phyloP scores from a whole-genome alignment of 2,797 vertebrate genomes.

The Acestrorhynchus altus region DNA sequence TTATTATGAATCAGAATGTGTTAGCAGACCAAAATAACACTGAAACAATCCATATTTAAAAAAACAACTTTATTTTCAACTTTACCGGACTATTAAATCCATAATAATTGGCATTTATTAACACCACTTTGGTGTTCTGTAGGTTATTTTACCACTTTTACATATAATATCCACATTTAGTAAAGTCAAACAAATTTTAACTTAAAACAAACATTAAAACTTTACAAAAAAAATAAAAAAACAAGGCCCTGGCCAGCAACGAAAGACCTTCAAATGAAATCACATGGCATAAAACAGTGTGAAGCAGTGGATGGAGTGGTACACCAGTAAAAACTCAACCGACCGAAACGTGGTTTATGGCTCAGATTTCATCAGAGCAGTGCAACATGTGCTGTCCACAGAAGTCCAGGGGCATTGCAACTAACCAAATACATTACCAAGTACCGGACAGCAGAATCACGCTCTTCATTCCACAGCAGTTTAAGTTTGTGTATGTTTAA shows the following conservation, averaged over 20 bases:
- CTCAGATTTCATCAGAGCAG: slow-evolving; percentile 10
- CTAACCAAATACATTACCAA: not conserved
- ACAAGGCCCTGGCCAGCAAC: not conserved
- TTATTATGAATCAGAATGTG: too few species aligned
- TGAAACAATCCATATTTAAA: not conserved
- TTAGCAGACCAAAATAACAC: slow-evolving; percentile 14
- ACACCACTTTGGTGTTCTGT: not conserved
- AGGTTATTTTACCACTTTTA: not conserved
- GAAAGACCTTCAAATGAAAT: slow-evolving; percentile 13
- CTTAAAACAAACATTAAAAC: slow-evolving; percentile 14
- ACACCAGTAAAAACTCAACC: not conserved
- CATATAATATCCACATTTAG: not conserved
- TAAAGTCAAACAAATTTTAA: slow-evolving; percentile 37
- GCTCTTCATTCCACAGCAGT: not conserved
- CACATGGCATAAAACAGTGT: not conserved
- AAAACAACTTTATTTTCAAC: slow-evolving; percentile 19
- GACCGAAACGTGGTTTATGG: not conserved
- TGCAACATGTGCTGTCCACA: not conserved
- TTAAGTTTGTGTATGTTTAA: too few species aligned
- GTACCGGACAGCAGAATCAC: not conserved
- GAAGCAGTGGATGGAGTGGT: slow-evolving; percentile 38
- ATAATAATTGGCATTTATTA: slow-evolving; percentile 18
- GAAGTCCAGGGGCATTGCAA: not conserved
- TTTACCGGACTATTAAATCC: not conserved
- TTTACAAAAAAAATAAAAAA: not conserved